Base-by-base conservation (phyloP, 1,140 invertebrate genomes). In the Meloidogyne hapla region DNA sequence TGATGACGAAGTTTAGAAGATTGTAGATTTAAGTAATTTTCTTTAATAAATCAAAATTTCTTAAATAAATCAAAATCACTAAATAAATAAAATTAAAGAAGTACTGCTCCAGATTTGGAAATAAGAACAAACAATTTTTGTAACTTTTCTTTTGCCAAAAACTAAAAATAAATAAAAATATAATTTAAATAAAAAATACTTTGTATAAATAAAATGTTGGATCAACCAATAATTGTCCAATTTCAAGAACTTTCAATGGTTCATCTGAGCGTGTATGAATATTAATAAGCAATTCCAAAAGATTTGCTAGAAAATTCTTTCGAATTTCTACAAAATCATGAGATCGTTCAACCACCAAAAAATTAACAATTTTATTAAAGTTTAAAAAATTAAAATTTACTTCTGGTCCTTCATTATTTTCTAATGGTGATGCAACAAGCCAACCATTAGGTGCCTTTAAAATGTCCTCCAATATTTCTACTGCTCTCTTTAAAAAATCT, bases 201-300 rank as follows among this genome's bases (percentile, higher is more conserved):
- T 64, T 79, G 56, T 81, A 42, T 26, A 81, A n/a, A 42, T 42
- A 21, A 33, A 82, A 80, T 12, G 12, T 21, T n/a, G 77, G 78
- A 38, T 81, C 80, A n/a, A 83, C 61, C 1, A 81, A 42, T 3
- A 83, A 48, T 18, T 45, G n/a, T 21, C 78, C 81, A n/a, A 82
- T 38, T 12, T 80, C 42, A 79, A 81, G 62, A 3, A 81, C 81
- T 2, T 28, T 62, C 62, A 48, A 63, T 12, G 75, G 77, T n/a
- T 83, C 79, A 23, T 80, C 62, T 18, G 80, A 68, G 13, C 42
- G 56, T 67, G 38, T 33, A 63, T 81, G 75, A 12, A 81, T 72
- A 73, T 74, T 45, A 68, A 81, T 74, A 28, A 81, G 69, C 18
- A n/a, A 6, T 48, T 80, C 40, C 0, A 80, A 28, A 9, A 81